phyloP scores from a whole-genome alignment of 2,888 invertebrate genomes.

The Ennomos erosarius region DNA sequence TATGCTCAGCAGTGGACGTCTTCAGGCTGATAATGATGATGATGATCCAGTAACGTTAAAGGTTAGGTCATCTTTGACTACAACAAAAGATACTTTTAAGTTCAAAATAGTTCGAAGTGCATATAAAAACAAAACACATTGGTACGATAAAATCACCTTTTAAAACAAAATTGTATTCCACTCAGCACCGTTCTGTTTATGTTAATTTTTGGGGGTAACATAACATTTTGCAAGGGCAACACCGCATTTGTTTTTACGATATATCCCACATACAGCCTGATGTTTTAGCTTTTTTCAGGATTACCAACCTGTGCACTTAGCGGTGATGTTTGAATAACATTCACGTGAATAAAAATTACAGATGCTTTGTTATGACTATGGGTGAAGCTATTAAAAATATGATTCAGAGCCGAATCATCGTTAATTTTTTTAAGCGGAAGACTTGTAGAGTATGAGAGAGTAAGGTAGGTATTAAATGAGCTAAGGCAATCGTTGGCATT shows the following conservation, averaged over 20 bases:
- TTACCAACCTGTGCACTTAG: slow-evolving; percentile 50
- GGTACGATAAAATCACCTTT: slow-evolving; percentile 33
- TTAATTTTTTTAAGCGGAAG: no score
- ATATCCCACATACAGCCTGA: slow-evolving; percentile 35
- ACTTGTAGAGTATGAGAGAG: no score
- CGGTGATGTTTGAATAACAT: slow-evolving; percentile 31
- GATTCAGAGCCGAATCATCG: no score
- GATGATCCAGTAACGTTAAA: no score
- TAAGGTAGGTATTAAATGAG: no score
- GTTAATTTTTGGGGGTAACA: slow-evolving; percentile 55
- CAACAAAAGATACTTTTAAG: no score
- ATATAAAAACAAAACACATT: slow-evolving; percentile 5
- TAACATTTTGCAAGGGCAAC: slow-evolving; percentile 55
- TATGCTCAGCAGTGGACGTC: no score
- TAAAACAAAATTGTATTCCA: slow-evolving; percentile 43
- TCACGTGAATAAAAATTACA: slow-evolving; percentile 8
- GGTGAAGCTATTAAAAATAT: slow-evolving; percentile 7
- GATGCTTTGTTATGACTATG: slow-evolving; percentile 12
- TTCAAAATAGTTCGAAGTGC: no score
- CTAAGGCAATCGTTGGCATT: no score
- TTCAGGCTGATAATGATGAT: no score
- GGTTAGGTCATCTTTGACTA: no score
- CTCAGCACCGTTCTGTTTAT: slow-evolving; percentile 48
- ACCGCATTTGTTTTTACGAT: slow-evolving; percentile 58
- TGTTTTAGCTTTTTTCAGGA: slow-evolving; percentile 53